Evolutionary conservation across 2,888 invertebrate species (phyloP).

Genomic region (Gastracanthus pulcherrimus): DNA sequence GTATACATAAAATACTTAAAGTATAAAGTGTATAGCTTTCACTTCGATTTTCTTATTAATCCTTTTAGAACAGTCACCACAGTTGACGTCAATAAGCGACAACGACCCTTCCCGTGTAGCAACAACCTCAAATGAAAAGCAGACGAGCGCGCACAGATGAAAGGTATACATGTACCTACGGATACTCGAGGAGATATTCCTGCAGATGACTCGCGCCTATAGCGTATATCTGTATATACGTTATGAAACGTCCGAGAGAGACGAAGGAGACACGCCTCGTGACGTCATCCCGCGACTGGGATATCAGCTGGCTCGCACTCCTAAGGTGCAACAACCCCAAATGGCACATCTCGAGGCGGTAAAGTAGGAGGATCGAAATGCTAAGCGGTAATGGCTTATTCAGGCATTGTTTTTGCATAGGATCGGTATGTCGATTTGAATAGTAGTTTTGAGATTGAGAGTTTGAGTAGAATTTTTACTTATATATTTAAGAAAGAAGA

Average conservation of each 20-base stretch:
- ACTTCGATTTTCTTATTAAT: no score
- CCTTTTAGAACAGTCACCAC: no score
- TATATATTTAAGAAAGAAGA: neutral
- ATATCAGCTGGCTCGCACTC: neutral
- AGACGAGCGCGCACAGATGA: neutral
- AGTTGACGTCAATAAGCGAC: no score
- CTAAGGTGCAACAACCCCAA: slow-evolving; percentile 33
- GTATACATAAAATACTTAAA: no score
- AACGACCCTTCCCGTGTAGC: neutral
- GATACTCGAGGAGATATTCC: neutral
- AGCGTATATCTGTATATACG: neutral
- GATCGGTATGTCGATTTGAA: neutral
- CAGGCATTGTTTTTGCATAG: slow-evolving; percentile 3
- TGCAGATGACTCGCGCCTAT: neutral
- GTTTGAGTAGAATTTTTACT: neutral
- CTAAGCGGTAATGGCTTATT: neutral
- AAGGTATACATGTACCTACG: neutral
- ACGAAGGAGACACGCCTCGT: slow-evolving; percentile 64
- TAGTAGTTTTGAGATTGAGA: no score
- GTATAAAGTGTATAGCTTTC: no score
- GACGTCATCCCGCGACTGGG: slow-evolving; percentile 61
- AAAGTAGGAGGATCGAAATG: neutral
- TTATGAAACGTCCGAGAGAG: neutral
- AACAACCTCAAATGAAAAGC: neutral
- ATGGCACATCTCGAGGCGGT: neutral